phyloP scores from a whole-genome alignment of 2,797 vertebrate species.

The Columba guinea region DNA sequence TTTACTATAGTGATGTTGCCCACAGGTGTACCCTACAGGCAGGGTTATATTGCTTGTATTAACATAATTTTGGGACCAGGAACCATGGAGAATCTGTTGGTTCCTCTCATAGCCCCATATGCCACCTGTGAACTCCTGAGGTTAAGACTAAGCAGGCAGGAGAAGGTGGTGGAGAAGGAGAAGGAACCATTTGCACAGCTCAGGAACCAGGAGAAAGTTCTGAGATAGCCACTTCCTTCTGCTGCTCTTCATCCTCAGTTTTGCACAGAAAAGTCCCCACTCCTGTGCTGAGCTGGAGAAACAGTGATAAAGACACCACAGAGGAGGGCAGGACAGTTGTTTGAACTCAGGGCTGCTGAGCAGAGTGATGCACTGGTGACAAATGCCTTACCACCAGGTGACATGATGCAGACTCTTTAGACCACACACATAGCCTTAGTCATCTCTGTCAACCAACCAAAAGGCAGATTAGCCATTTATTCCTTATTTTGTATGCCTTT shows the following conservation, averaged over 20 bases:
- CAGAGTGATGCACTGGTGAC: fast-evolving
- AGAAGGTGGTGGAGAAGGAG: neutral
- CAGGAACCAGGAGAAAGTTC: neutral
- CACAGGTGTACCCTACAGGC: neutral
- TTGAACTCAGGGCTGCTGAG: neutral
- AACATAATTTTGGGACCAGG: neutral
- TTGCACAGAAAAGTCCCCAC: neutral
- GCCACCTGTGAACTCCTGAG: neutral
- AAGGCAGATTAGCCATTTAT: neutral
- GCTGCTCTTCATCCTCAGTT: neutral
- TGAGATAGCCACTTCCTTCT: neutral
- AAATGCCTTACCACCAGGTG: neutral
- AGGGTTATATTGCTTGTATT: neutral
- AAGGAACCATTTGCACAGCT: neutral
- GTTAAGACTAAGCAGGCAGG: neutral
- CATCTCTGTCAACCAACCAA: neutral
- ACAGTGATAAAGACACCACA: neutral
- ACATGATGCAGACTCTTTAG: neutral
- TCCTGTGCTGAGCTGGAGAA: neutral
- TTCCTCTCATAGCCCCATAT: fast-evolving
- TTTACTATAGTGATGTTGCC: neutral
- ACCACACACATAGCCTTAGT: neutral
- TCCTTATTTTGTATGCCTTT: neutral
- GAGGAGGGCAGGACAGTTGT: neutral
- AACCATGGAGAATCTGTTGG: neutral